Evolutionary conservation across 2,888 invertebrate genomes (phyloP), one percentile per base, ranked within the genome.

Genomic region (Pinctada fucata): DNA sequence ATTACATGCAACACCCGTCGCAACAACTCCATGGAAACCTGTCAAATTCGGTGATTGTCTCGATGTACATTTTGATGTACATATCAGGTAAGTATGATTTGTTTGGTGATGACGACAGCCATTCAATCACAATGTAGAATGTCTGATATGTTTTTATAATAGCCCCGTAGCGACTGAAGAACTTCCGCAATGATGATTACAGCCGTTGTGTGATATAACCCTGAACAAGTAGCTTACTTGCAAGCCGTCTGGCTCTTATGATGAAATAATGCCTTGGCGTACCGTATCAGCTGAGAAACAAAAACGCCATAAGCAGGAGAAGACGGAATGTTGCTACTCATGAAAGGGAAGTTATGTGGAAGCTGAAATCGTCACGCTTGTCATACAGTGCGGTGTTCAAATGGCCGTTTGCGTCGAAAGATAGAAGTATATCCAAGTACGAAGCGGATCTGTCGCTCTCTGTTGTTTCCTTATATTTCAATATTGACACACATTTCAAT

Each of bases 401-500:
- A 6, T 5, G 13, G 5, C 70, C 50, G 3, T 10, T 10, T 3
- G 1, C 8, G 50, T 50, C 50, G 50, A 70, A 49, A 1, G 47
- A 4, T 6, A 70, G 10, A n/a, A 13, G 16, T n/a, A 70, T 6
- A 13, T 70, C 70, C 16, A 70, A 50, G 50, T 50, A 70, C n/a
- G 70, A 70, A n/a, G 50, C 70, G 50, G 70, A 70, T 3, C 16
- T 13, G 50, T 47, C 50, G 13, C 49, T 70, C 13, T 13, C n/a
- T n/a, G n/a, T n/a, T n/a, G n/a, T n/a, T n/a, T n/a, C n/a, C n/a
- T n/a, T n/a, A n/a, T n/a, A n/a, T n/a, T n/a, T n/a, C n/a, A n/a
- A n/a, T n/a, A n/a, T n/a, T n/a, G n/a, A n/a, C n/a, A n/a, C n/a
- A n/a, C n/a, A n/a, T n/a, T n/a, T n/a, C n/a, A n/a, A n/a, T n/a